A percentile compares a stretch with the other conserved stretches of the same genome.
Conservation (phyloP, 1,140 invertebrate species). For the Eupristina koningsbergeri region DNA sequence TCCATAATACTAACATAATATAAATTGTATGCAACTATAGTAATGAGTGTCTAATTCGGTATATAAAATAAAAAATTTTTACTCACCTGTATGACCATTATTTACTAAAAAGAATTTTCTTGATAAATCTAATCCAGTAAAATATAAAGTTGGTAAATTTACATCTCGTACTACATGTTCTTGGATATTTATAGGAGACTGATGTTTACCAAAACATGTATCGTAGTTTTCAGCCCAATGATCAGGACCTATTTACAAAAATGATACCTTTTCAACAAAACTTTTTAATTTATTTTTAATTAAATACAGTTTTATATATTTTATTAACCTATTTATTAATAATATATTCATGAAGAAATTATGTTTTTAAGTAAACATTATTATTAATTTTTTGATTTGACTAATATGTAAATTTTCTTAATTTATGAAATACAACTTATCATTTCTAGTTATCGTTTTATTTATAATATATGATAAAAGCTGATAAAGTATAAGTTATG, state of each 20-base stretch:
- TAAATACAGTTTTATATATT: background rate
- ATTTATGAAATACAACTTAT: no score
- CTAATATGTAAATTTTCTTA: no score
- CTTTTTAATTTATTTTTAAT: background rate
- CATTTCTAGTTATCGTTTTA: no score
- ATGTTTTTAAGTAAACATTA: no score
- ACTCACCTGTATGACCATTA: constrained; percentile 83
- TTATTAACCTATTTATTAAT: no score
- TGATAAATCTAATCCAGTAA: constrained; percentile 75
- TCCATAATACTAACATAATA: no score
- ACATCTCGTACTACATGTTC: constrained; percentile 77
- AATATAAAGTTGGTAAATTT: constrained; percentile 74
- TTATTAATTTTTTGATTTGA: no score
- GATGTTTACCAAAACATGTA: constrained; percentile 83
- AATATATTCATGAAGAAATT: no score
- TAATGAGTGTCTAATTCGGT: no score
- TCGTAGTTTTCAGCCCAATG: constrained; percentile 81
- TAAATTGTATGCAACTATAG: no score
- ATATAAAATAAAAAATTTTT: constrained; percentile 25
- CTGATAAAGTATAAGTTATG: no score
- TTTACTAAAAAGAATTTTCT: constrained; percentile 77
- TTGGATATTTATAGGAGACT: constrained; percentile 88
- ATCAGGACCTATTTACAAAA: constrained; percentile 76
- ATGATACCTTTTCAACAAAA: background rate
- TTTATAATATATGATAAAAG: no score